phyloP scores from a whole-genome alignment of 37 sponge, comb jelly and placozoan genomes.

The Spongilla lacustris region DNA sequence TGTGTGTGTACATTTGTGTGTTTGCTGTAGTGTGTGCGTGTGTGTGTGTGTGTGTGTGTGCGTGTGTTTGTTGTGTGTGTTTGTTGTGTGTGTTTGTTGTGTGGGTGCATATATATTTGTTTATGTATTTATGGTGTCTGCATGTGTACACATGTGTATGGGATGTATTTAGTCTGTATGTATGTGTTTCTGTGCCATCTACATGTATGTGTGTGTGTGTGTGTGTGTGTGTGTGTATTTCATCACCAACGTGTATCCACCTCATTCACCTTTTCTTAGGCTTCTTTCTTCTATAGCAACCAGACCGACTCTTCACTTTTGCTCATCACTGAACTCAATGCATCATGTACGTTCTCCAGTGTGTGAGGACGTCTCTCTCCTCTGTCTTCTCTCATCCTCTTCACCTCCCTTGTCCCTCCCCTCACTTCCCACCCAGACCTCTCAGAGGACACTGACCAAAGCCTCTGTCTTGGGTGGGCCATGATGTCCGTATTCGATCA shows the following conservation, averaged over 20 bases:
- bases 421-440: background rate
- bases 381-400: background rate
- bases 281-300: constrained; percentile 16
- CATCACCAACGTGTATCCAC: background rate
- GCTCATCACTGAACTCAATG: constrained; percentile 39
- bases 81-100: too few relatives aligned
- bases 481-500: constrained; percentile 26
- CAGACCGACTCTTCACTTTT: constrained; percentile 23
- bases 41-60: too few relatives aligned
- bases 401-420: background rate
- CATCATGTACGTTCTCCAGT: constrained; percentile 14
- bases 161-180: too few relatives aligned
- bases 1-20: too few relatives aligned
- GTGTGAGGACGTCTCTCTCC: background rate
- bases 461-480: constrained; percentile 34
- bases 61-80: too few relatives aligned
- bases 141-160: too few relatives aligned
- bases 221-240: background rate
- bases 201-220: too few relatives aligned
- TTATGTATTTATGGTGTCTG: too few relatives aligned
- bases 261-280: background rate
- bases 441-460: background rate
- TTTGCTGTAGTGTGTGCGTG: too few relatives aligned
- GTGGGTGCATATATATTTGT: background rate
- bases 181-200: too few relatives aligned